Evolutionary conservation across 37 sponge, comb jelly and placozoan species (phyloP).

Genomic region (Aphrocallistes beatrix): DNA sequence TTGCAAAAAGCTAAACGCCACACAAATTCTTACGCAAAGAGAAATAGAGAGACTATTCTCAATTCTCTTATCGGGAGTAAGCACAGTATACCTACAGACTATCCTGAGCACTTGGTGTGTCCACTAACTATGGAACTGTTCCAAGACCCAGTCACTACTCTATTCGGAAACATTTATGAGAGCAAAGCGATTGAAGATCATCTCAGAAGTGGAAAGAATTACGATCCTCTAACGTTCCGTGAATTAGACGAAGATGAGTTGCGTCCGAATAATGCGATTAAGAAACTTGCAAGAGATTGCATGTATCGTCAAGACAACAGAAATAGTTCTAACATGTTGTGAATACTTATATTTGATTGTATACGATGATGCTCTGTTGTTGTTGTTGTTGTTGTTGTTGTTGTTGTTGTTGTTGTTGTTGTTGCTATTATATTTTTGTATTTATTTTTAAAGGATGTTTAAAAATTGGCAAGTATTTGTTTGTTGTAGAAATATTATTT

Average conservation of each 20-base stretch:
- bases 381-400: too few species aligned
- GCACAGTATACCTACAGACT: background rate
- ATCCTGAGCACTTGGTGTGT: constrained; percentile 9
- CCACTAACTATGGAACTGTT: background rate
- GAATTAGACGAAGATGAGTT: background rate
- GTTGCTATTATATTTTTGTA: too few species aligned
- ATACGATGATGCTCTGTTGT: too few species aligned
- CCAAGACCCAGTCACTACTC: background rate
- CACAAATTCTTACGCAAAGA: background rate
- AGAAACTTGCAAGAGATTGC: too few species aligned
- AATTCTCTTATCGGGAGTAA: background rate
- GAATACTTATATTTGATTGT: too few species aligned
- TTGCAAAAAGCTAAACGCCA: background rate
- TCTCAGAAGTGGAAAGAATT: background rate
- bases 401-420: too few species aligned
- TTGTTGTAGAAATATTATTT: too few species aligned
- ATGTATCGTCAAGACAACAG: too few species aligned
- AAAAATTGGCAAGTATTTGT: too few species aligned
- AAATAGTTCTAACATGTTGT: too few species aligned
- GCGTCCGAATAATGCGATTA: background rate
- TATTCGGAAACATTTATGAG: background rate
- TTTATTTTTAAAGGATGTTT: too few species aligned
- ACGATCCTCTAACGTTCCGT: background rate
- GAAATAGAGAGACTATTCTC: background rate
- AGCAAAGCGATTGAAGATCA: background rate